Conservation (phyloP, 2,113 vertebrate species). For the Percopsis transmontana region DNA sequence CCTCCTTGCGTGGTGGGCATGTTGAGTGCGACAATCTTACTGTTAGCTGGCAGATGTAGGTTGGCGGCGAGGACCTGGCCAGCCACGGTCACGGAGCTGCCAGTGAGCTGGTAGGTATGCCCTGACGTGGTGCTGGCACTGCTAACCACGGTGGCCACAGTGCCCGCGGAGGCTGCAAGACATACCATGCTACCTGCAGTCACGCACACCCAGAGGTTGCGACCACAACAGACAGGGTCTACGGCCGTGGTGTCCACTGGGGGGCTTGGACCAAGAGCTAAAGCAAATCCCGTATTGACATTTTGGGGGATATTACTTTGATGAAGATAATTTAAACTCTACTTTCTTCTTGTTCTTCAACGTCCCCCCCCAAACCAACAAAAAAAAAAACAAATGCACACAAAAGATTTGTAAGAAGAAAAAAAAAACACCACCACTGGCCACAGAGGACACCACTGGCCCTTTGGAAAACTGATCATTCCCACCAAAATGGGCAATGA, state of each 20-base stretch:
- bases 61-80: slow-evolving; percentile 92
- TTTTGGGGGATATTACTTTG: neutral
- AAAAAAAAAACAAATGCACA: too few relatives aligned
- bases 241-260: slow-evolving; percentile 85
- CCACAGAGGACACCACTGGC: slow-evolving; percentile 2
- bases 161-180: slow-evolving; percentile 88
- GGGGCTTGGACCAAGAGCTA: slow-evolving; percentile 18
- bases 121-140: slow-evolving; percentile 82
- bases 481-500: neutral
- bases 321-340: slow-evolving; percentile 5
- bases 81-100: slow-evolving; percentile 89
- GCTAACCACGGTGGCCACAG: slow-evolving; percentile 81
- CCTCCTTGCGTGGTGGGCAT: slow-evolving; percentile 94
- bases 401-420: too few relatives aligned
- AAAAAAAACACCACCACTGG: slow-evolving; percentile 41
- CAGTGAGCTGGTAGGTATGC: slow-evolving; percentile 94
- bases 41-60: slow-evolving; percentile 94
- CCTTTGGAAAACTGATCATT: slow-evolving; percentile 7
- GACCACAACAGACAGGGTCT: slow-evolving; percentile 64
- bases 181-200: slow-evolving; percentile 70
- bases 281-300: neutral
- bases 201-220: slow-evolving; percentile 53
- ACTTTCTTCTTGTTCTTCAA: too few relatives aligned
- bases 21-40: slow-evolving; percentile 96
- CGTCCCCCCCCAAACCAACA: too few relatives aligned